A percentile compares a stretch with the other conserved stretches of the same genome.
These are phyloP conservation scores for Trichosurus vulpecula DNA, from an alignment of 2,797 vertebrate species.

Conservation along the genomic window DNA sequence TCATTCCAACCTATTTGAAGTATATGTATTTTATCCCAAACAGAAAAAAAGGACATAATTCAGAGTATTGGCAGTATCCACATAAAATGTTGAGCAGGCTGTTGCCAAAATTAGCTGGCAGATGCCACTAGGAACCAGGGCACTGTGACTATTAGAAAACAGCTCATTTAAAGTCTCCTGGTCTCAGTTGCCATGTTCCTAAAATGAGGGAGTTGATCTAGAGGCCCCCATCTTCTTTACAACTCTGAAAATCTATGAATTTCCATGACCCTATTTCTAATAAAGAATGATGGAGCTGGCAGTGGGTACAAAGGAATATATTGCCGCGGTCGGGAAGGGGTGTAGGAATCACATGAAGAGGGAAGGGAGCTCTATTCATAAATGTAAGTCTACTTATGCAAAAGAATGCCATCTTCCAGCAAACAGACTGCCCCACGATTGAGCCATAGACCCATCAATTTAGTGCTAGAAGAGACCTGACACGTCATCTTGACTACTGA, in stretches of 20 bases:
- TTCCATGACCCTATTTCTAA: conserved; percentile 24
- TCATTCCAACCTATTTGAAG: conserved; percentile 39
- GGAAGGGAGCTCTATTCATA: background rate
- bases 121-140: background rate
- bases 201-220: background rate
- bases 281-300: conserved; percentile 12
- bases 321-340: background rate
- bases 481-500: background rate
- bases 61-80: background rate
- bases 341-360: conserved; percentile 34
- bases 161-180: background rate
- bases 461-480: background rate
- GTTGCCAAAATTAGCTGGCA: conserved; percentile 1
- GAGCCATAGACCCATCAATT: background rate
- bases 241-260: background rate
- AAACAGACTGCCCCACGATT: background rate
- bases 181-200: background rate
- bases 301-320: conserved; percentile 45
- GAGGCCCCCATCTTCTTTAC: background rate
- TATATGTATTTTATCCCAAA: background rate
- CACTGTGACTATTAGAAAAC: background rate
- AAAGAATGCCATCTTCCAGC: background rate
- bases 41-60: conserved; percentile 35
- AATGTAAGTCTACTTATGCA: background rate
- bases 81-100: conserved; percentile 20